Evolutionary conservation across 2,797 vertebrate genomes (phyloP).

Genomic region (Anguilla megastoma): DNA sequence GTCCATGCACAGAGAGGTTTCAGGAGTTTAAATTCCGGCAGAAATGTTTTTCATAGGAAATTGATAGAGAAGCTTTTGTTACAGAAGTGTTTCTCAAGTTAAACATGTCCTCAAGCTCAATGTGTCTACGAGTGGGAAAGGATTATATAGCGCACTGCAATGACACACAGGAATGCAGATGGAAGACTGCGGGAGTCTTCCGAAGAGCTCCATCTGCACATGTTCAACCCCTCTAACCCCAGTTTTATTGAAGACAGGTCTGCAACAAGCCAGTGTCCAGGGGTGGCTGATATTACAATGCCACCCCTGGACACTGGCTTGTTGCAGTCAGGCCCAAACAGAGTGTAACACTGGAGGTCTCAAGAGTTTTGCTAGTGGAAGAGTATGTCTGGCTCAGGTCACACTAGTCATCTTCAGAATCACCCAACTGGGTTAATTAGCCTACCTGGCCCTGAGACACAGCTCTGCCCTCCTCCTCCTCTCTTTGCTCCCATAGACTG

Average conservation of each 20-base stretch:
- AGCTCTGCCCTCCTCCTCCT: neutral
- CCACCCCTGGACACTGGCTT: neutral
- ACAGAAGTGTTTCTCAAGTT: slow-evolving; percentile 20
- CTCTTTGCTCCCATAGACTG: neutral
- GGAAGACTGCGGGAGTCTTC: neutral
- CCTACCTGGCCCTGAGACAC: neutral
- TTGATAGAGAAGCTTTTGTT: slow-evolving; percentile 18
- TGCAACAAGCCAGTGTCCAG: neutral
- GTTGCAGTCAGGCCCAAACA: neutral
- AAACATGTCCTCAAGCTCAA: neutral
- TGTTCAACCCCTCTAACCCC: slow-evolving; percentile 45
- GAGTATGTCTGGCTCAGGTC: neutral
- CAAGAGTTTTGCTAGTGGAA: neutral
- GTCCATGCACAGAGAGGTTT: slow-evolving; percentile 6
- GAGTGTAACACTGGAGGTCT: neutral
- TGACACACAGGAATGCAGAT: slow-evolving; percentile 26
- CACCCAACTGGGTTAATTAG: neutral
- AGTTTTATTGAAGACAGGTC: neutral
- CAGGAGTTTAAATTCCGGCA: slow-evolving; percentile 21
- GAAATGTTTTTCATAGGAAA: slow-evolving; percentile 33
- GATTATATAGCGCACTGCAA: neutral
- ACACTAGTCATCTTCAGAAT: neutral
- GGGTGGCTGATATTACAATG: neutral
- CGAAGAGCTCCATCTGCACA: slow-evolving; percentile 32
- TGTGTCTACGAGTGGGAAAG: slow-evolving; percentile 4